These are phyloP conservation scores for Tonatia bakeri DNA, from an alignment of 2,113 vertebrate species.

Conservation along the genomic window DNA sequence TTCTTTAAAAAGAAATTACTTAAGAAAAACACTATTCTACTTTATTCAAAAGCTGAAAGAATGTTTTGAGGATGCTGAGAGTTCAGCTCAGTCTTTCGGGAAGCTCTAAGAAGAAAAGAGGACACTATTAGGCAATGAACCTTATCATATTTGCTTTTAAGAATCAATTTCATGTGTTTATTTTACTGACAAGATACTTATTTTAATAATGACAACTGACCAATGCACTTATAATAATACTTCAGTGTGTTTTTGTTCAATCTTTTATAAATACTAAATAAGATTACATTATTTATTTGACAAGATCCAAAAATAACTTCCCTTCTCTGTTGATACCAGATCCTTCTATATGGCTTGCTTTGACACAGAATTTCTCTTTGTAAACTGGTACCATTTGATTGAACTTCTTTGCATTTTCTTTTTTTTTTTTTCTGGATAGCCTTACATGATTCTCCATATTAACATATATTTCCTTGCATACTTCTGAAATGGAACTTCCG, in stretches of 20 bases:
- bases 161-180: neutral
- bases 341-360: neutral
- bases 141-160: neutral
- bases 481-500: constrained; percentile 36
- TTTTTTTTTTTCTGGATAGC: neutral
- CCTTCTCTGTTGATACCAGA: neutral
- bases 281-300: neutral
- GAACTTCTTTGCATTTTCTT: neutral
- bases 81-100: neutral
- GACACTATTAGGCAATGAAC: neutral
- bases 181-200: neutral
- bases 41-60: neutral
- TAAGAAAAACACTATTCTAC: neutral
- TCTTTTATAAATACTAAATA: neutral
- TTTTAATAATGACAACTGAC: neutral
- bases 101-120: neutral
- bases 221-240: neutral
- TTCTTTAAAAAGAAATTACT: neutral
- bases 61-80: neutral
- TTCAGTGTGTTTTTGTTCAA: neutral
- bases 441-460: neutral
- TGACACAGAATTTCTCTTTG: neutral
- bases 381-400: neutral
- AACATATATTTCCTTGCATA: neutral
- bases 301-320: neutral